A percentile compares a stretch with the other conserved stretches of the same genome.
Evolutionary conservation across 1,140 invertebrate species (phyloP).

Genomic region (Penaeus japonicus): DNA sequence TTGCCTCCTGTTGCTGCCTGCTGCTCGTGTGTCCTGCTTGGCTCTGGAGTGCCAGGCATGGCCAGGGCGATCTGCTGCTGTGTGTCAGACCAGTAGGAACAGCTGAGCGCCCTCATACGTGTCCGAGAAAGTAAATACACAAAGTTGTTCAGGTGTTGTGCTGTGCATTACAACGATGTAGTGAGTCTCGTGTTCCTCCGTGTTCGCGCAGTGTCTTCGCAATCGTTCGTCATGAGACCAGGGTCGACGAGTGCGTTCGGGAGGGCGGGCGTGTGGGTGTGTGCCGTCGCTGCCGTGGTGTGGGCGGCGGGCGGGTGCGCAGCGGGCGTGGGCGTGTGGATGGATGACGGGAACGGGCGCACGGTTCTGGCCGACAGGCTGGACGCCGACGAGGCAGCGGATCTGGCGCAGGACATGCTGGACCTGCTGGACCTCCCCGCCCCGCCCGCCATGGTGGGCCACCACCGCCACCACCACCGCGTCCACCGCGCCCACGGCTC

Average conservation of each 20-base stretch:
- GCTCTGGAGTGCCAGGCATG: too few relatives aligned
- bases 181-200: too few relatives aligned
- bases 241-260: background rate
- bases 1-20: too few relatives aligned
- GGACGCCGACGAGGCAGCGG: conserved; percentile 30
- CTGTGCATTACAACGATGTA: too few relatives aligned
- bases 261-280: background rate
- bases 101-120: too few relatives aligned
- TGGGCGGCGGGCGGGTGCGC: background rate
- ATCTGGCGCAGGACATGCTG: conserved; percentile 30
- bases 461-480: conserved; percentile 25
- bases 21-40: too few relatives aligned
- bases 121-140: too few relatives aligned
- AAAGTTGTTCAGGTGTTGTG: too few relatives aligned
- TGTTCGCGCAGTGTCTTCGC: too few relatives aligned
- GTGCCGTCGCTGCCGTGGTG: background rate
- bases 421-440: conserved; percentile 31
- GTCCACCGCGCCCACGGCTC: conserved; percentile 22
- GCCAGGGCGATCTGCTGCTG: too few relatives aligned
- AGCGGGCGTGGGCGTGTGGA: conserved; percentile 41
- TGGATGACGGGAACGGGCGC: conserved; percentile 40
- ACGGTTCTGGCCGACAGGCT: conserved; percentile 34
- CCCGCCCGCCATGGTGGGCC: background rate
- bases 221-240: background rate
- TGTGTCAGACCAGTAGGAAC: too few relatives aligned